A percentile compares a stretch with the other conserved stretches of the same genome.
Evolutionary conservation across 92 coral and sea anemone species (phyloP).

Genomic region (Parazoanthus swiftii): DNA sequence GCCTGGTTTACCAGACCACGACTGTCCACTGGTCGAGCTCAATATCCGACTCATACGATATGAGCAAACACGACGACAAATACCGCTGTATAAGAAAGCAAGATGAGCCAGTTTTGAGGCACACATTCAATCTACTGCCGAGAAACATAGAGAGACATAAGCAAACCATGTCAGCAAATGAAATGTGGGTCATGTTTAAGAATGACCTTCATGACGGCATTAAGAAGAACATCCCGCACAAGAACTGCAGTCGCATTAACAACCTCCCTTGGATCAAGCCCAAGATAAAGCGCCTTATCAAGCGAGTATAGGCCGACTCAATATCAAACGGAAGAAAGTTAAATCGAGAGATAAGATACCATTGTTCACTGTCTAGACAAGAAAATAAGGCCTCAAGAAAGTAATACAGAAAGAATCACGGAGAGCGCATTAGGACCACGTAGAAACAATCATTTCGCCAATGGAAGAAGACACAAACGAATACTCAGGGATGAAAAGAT

Average conservation of each 20-base stretch:
- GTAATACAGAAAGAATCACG: constrained; percentile 34
- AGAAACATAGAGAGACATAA: constrained; percentile 30
- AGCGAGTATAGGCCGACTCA: constrained; percentile 34
- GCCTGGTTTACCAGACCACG: constrained; percentile 60
- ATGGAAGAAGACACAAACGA: constrained; percentile 46
- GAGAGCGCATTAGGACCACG: constrained; percentile 36
- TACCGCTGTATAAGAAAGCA: constrained; percentile 61
- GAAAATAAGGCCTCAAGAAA: constrained; percentile 36
- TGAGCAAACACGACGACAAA: constrained; percentile 52
- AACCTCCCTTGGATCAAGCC: constrained; percentile 46
- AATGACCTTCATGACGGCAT: constrained; percentile 36
- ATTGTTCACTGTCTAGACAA: neutral
- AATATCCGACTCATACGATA: constrained; percentile 53
- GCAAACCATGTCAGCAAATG: constrained; percentile 46
- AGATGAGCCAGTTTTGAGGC: constrained; percentile 42
- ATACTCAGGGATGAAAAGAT: constrained; percentile 47
- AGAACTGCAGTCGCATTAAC: constrained; percentile 22
- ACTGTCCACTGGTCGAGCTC: constrained; percentile 53
- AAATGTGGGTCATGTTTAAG: constrained; percentile 47
- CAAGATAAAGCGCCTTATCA: constrained; percentile 32
- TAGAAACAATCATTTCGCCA: constrained; percentile 55
- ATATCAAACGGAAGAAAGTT: constrained; percentile 37
- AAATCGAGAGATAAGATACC: neutral
- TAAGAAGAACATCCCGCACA: constrained; percentile 39
- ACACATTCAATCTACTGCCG: constrained; percentile 31